phyloP scores from a whole-genome alignment of 2,888 invertebrate genomes.

The Autographa pulchrina region DNA sequence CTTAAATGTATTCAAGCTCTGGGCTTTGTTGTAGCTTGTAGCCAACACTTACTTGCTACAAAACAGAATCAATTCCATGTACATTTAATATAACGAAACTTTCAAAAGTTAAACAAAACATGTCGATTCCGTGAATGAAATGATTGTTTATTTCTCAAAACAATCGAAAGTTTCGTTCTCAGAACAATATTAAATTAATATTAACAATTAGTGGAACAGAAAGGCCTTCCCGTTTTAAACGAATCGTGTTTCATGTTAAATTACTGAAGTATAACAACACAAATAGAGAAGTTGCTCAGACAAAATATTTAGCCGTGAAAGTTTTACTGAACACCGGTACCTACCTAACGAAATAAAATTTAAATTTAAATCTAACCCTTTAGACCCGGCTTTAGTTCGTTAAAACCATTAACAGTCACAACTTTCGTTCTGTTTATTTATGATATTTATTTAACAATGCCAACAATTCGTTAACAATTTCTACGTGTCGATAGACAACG shows the following conservation, averaged over 20 bases:
- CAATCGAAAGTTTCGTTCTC: slow-evolving; percentile 19
- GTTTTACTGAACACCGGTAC: slow-evolving; percentile 65
- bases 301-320: slow-evolving; percentile 74
- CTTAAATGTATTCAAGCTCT: not conserved
- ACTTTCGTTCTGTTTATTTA: slow-evolving; percentile 61
- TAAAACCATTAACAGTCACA: slow-evolving; percentile 61
- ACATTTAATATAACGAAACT: not conserved
- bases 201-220: slow-evolving; percentile 47
- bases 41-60: not conserved
- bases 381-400: slow-evolving; percentile 61
- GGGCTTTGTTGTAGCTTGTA: slow-evolving; percentile 1
- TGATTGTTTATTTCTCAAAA: slow-evolving; percentile 20
- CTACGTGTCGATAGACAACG: not conserved
- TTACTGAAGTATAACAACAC: slow-evolving; percentile 62
- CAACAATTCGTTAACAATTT: slow-evolving; percentile 27
- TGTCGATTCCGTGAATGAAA: slow-evolving; percentile 2
- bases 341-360: slow-evolving; percentile 70
- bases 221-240: slow-evolving; percentile 29
- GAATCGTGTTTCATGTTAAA: slow-evolving; percentile 49
- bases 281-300: slow-evolving; percentile 68
- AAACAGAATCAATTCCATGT: not conserved
- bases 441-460: slow-evolving; percentile 46
- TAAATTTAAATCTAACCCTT: slow-evolving; percentile 65
- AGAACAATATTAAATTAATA: slow-evolving; percentile 43
- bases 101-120: not conserved